These are phyloP conservation scores for Craterocephalus amniculus DNA, from an alignment of 2,797 vertebrate species.

Conservation along the genomic window DNA sequence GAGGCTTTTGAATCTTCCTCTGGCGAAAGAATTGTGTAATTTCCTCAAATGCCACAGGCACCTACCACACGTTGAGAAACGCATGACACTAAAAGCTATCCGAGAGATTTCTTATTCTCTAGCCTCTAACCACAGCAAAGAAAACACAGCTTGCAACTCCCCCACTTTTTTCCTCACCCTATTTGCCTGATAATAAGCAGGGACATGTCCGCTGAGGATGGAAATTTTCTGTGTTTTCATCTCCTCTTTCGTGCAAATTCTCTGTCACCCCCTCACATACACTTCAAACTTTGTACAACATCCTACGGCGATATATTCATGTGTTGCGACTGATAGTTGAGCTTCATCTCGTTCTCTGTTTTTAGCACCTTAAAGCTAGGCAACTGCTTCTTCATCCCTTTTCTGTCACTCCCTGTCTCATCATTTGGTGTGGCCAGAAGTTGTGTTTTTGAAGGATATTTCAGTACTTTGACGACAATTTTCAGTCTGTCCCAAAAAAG, in stretches of 20 bases:
- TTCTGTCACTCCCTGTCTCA: slow-evolving; percentile 14
- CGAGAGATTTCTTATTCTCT: slow-evolving; percentile 36
- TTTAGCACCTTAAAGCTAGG: slow-evolving; percentile 42
- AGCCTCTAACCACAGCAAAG: slow-evolving; percentile 20
- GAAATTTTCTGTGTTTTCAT: slow-evolving; percentile 49
- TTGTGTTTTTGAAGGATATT: slow-evolving; percentile 39
- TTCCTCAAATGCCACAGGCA: slow-evolving; percentile 58
- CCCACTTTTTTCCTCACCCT: slow-evolving; percentile 29
- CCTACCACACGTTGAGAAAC: slow-evolving; percentile 39
- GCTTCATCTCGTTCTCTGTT: slow-evolving; percentile 46
- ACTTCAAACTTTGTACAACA: slow-evolving; percentile 43
- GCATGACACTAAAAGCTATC: slow-evolving; percentile 20
- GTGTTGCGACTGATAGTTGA: slow-evolving; percentile 27
- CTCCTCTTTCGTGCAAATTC: slow-evolving; percentile 42
- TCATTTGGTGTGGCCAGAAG: slow-evolving; percentile 46
- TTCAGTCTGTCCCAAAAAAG: slow-evolving; percentile 38
- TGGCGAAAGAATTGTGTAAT: slow-evolving; percentile 55
- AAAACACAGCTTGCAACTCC: slow-evolving; percentile 31
- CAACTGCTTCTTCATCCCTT: slow-evolving; percentile 37
- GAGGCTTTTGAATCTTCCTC: slow-evolving; percentile 53
- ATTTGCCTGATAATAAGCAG: slow-evolving; percentile 55
- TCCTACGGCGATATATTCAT: slow-evolving; percentile 32
- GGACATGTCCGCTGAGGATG: slow-evolving; percentile 35
- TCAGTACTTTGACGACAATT: slow-evolving; percentile 24
- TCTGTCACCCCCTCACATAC: slow-evolving; percentile 26